phyloP scores from a whole-genome alignment of 2,888 invertebrate genomes.

The Apotomis turbidana region DNA sequence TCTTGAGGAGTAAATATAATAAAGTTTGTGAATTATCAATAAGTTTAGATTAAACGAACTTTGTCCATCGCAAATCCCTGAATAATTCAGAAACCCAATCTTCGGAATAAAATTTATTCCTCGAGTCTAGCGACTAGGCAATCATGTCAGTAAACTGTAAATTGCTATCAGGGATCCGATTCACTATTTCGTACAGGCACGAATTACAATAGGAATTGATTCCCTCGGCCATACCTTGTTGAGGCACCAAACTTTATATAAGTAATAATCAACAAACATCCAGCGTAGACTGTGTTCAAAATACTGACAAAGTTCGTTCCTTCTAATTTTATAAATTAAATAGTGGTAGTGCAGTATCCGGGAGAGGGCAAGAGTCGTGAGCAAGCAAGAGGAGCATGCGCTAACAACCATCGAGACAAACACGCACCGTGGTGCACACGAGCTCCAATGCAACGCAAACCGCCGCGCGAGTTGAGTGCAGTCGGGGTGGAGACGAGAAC shows the following conservation, averaged over 20 bases:
- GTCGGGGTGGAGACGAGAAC: too few relatives aligned
- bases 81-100: constrained; percentile 20
- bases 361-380: constrained; percentile 50
- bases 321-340: constrained; percentile 1
- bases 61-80: constrained; percentile 10
- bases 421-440: constrained; percentile 4
- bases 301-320: constrained; percentile 24
- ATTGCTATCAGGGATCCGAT: not conserved
- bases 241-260: too few relatives aligned
- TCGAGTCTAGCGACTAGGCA: not conserved
- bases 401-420: constrained; percentile 74
- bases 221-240: not conserved
- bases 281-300: not conserved
- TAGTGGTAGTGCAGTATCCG: constrained; percentile 38
- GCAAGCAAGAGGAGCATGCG: constrained; percentile 80
- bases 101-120: not conserved
- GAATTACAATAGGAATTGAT: not conserved
- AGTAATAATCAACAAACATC: too few relatives aligned
- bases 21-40: constrained; percentile 41
- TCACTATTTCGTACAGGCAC: not conserved
- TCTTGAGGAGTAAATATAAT: not conserved
- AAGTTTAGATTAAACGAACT: constrained; percentile 36
- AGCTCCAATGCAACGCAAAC: constrained; percentile 16
- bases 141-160: not conserved
- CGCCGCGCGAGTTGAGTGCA: not conserved